Conservation (phyloP, 2,113 vertebrate species). For the Urocynchramus pylzowi region DNA sequence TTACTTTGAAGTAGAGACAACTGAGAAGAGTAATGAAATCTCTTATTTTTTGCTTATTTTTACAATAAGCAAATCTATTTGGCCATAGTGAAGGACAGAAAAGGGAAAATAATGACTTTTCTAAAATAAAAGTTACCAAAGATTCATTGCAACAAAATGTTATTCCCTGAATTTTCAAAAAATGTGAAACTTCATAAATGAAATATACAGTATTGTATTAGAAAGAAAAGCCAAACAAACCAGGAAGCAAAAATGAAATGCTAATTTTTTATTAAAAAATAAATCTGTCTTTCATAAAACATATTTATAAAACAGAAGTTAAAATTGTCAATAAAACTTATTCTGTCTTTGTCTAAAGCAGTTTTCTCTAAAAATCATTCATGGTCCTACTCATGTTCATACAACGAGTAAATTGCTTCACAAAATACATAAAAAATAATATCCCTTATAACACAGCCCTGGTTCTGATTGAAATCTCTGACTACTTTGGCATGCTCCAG, state of each 20-base stretch:
- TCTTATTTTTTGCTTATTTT: too few species aligned
- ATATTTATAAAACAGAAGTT: background rate
- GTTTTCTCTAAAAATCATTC: background rate
- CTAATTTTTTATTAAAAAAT: background rate
- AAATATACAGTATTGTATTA: background rate
- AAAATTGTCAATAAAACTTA: background rate
- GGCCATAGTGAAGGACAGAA: background rate
- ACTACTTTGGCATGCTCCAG: background rate
- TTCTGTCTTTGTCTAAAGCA: background rate
- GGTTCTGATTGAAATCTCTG: background rate
- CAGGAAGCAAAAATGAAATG: background rate
- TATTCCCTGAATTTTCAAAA: background rate
- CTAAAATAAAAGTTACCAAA: background rate
- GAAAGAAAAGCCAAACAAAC: background rate
- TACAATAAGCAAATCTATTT: background rate
- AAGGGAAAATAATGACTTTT: background rate
- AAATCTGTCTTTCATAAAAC: background rate
- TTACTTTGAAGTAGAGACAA: background rate
- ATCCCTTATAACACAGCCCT: background rate
- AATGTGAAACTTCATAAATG: rapidly evolving
- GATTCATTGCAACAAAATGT: background rate
- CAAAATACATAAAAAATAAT: background rate
- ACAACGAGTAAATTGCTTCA: background rate
- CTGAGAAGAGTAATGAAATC: background rate
- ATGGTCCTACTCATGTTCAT: background rate